Conservation (phyloP, 2,797 vertebrate genomes). For the Lagodon rhomboides region DNA sequence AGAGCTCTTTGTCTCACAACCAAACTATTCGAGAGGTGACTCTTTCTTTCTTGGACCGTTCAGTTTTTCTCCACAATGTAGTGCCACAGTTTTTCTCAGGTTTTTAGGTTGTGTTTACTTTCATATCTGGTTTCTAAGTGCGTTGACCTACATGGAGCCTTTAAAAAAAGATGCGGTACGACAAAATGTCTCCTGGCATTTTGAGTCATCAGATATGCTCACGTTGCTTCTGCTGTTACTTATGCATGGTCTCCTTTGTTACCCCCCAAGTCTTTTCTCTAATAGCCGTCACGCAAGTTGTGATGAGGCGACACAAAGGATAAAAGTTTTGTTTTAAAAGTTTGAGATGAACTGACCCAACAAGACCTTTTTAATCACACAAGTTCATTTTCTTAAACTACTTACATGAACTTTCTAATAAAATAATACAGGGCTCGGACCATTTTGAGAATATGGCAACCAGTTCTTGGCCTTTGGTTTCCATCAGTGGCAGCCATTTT, state of each 20-base stretch:
- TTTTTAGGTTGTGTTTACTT: not conserved
- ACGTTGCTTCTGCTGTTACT: slow-evolving; percentile 16
- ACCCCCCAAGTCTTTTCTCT: not conserved
- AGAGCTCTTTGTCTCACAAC: not conserved
- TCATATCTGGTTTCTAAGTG: not conserved
- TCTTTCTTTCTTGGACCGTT: not conserved
- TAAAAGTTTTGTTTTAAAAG: not conserved
- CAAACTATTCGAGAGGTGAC: slow-evolving; percentile 18
- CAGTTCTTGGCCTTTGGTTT: no score
- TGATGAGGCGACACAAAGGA: no score
- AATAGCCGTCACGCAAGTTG: not conserved
- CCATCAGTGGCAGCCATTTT: no score
- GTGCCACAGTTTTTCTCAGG: slow-evolving; percentile 15
- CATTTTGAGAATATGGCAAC: no score
- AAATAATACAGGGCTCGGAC: no score
- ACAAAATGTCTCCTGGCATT: slow-evolving; percentile 45
- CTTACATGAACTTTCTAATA: no score
- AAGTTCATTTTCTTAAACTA: not conserved
- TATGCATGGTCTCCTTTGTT: slow-evolving; percentile 6
- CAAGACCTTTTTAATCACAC: not conserved
- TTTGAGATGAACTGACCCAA: not conserved
- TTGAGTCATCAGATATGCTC: slow-evolving; percentile 37
- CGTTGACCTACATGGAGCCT: slow-evolving; percentile 32
- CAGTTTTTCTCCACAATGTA: slow-evolving; percentile 26
- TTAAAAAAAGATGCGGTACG: slow-evolving; percentile 24